These are phyloP conservation scores for Mycalesis mineus DNA, from an alignment of 2,888 invertebrate genomes.

Conservation along the genomic window DNA sequence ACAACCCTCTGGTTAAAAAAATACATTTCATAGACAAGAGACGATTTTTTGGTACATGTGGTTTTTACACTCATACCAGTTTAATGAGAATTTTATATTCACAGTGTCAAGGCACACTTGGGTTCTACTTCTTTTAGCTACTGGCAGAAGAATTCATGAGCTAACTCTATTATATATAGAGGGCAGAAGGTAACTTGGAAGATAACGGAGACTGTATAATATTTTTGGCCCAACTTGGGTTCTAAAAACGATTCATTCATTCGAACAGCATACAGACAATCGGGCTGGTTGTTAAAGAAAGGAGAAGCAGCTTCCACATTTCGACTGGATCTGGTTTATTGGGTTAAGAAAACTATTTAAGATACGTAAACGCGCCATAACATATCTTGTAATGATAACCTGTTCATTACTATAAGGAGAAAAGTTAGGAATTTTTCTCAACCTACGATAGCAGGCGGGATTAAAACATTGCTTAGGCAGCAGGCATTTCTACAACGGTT, in stretches of 20 bases:
- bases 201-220: neutral
- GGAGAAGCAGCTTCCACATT: too few relatives aligned
- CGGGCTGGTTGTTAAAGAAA: neutral
- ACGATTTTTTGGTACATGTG: too few relatives aligned
- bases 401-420: neutral
- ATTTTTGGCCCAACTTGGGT: neutral
- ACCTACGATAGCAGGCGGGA: neutral
- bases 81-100: too few relatives aligned
- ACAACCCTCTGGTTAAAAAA: neutral
- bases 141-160: neutral
- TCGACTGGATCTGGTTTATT: neutral
- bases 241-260: neutral
- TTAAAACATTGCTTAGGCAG: neutral
- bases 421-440: neutral
- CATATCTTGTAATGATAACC: neutral
- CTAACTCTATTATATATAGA: neutral
- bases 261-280: neutral
- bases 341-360: neutral
- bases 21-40: too few relatives aligned
- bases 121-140: too few relatives aligned
- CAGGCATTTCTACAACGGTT: neutral
- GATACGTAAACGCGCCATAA: neutral
- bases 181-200: neutral
- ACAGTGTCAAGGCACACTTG: too few relatives aligned
- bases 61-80: too few relatives aligned